Base-by-base conservation (phyloP, 2,888 invertebrate species). In the Busseola fusca region DNA sequence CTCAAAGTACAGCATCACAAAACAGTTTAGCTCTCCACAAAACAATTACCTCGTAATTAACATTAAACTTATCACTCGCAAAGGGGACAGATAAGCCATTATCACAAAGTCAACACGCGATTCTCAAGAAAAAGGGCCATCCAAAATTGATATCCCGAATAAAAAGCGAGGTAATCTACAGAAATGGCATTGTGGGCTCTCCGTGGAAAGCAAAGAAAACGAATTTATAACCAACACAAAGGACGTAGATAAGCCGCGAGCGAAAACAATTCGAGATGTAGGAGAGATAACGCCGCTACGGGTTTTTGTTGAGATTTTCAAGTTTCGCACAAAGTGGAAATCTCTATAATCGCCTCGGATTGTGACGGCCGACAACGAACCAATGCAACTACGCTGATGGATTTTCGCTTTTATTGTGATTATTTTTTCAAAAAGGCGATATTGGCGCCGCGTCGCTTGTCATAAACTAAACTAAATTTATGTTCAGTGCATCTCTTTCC, bases 201-300 rank as follows among this genome's bases (percentile, higher is more conserved):
- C 75, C 71, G 80, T 80, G 82, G 80, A 80, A 86, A 87, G 85
- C 81, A 83, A 85, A 84, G 86, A 87, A 88, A 90, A 87, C 85
- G 88, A 87, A 88, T 87, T 88, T 85, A 88, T 86, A 85, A 87
- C 83, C 85, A 85, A 84, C 87, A 86, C 88, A 88, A 88, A 86
- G 86, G 85, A 83, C 80, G 74, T 54, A 87, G 91, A 90, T 90
- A 91, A 91, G 90, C 89, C 78, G 80, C 72, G 75, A 84, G 84
- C 84, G 86, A 87, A 90, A 89, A 91, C 89, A 89, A 88, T 89
- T 87, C 87, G 84, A 85, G 88, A 89, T 88, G 84, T 85, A 76
- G 80, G 62, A 59, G 71, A 86, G 89, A 89, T 88, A 88, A 84
- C 83, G 69, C 74, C 58, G 80, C 76, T 63, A 79, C 81, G 81